Evolutionary conservation across 2,797 vertebrate genomes (phyloP), one percentile per base, ranked within the genome.

Genomic region (Gorsachius magnificus): DNA sequence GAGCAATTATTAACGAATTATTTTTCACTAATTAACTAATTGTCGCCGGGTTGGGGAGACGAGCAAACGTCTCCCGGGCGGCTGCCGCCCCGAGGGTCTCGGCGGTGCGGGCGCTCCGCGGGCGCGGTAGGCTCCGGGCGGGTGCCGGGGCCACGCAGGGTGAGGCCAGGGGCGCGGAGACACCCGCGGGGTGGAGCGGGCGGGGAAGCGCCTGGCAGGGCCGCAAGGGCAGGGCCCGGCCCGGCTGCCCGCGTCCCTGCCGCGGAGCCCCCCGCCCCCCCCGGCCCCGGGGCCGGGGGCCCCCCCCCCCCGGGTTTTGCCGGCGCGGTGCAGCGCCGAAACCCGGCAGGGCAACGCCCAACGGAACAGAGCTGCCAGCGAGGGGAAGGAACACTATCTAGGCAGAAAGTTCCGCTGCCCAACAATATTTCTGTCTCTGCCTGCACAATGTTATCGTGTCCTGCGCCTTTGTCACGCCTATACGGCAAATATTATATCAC

Each of bases 391-490:
- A 91, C 85, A 82, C 93, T 90, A 87, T 93, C 95, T 75, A 43
- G 78, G 76, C 75, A 71, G 95, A 83, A 93, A 97, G 96, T 97
- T 97, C 97, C 91, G 95, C 83, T 93, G 88, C 51, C 88, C 91
- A 97, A 95, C 94, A 95, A 86, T 96, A 96, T 96, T 94, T 88
- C 87, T 87, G 97, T 90, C 87, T 95, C 93, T 94, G 41, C 29
- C 86, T 35, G 82, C 91, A 97, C 97, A 98, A 97, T 97, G 97
- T 98, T 98, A 98, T 98, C 98, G 85, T 93, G 92, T 91, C 95
- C 92, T 53, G 78, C 68, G 82, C 90, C 95, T 70, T 92, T 95
- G 98, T 97, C 97, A 98, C 98, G 93, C 98, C 98, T 98, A 74
- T 92, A 96, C 17, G 87, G 97, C 95, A 98, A 98, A 98, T 95